phyloP scores from a whole-genome alignment of 2,888 invertebrate genomes.

The Heliconius cydno region DNA sequence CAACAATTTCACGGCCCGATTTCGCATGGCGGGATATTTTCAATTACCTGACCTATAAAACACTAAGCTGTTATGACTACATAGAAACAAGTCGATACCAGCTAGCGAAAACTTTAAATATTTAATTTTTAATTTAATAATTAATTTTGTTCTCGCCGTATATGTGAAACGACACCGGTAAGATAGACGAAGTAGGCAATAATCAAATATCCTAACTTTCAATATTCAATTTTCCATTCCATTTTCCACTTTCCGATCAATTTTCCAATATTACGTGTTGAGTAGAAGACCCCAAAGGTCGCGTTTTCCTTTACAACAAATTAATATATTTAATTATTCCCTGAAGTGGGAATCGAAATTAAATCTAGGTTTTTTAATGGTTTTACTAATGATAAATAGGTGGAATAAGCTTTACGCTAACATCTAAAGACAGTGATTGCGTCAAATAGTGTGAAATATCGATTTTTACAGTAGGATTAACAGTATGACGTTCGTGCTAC shows the following conservation, averaged over 20 bases:
- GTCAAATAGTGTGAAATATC: slow-evolving; percentile 1
- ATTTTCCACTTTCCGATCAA: background rate
- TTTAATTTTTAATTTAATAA: background rate
- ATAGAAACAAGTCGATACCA: background rate
- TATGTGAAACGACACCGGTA: background rate
- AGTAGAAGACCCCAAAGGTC: background rate
- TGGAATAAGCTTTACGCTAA: background rate
- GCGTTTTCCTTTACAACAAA: too few relatives aligned
- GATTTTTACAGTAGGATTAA: slow-evolving; percentile 34
- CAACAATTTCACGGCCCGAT: slow-evolving; percentile 8
- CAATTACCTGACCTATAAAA: slow-evolving; percentile 25
- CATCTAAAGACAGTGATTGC: background rate
- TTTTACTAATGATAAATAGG: background rate
- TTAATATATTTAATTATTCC: too few relatives aligned
- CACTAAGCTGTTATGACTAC: slow-evolving; percentile 12
- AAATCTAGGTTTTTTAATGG: background rate
- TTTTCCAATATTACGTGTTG: background rate
- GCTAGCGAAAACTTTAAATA: slow-evolving; percentile 2
- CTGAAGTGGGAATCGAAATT: too few relatives aligned
- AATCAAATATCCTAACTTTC: background rate
- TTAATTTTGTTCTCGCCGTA: background rate
- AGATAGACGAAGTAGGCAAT: background rate
- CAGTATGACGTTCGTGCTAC: slow-evolving; percentile 15
- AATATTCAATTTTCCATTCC: too few relatives aligned
- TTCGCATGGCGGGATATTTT: slow-evolving; percentile 14